phyloP scores from a whole-genome alignment of 2,113 vertebrate genomes.

The Glaucidium brasilianum region DNA sequence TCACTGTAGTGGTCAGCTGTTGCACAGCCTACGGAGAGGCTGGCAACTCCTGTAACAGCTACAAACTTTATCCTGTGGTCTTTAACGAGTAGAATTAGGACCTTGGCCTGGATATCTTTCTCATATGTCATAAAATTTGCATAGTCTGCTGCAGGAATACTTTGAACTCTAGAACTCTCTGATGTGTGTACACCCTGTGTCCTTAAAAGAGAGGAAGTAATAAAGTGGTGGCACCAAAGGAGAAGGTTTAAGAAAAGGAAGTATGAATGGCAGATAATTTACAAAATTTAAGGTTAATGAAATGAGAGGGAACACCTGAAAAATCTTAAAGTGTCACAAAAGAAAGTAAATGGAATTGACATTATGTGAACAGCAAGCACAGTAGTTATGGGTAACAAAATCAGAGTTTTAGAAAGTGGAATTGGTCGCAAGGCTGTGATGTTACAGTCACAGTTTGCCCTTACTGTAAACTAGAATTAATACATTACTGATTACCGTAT shows the following conservation, averaged over 20 bases:
- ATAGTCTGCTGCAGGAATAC: not conserved
- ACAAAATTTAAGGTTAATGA: not conserved
- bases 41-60: not conserved
- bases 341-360: not conserved
- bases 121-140: not conserved
- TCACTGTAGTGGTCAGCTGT: not conserved
- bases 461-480: not conserved
- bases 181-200: not conserved
- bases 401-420: not conserved
- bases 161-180: not conserved
- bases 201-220: not conserved
- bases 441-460: not conserved
- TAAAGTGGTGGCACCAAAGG: not conserved
- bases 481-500: not conserved
- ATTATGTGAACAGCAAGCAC: not conserved
- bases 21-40: not conserved
- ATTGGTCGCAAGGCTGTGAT: not conserved
- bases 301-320: not conserved
- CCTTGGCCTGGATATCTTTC: not conserved
- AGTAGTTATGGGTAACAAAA: not conserved
- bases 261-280: not conserved
- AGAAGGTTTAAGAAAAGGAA: not conserved
- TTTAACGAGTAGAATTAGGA: not conserved
- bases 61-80: not conserved
- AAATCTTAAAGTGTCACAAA: not conserved